phyloP scores from a whole-genome alignment of 2,797 vertebrate species.

The Enteromius anoplus region DNA sequence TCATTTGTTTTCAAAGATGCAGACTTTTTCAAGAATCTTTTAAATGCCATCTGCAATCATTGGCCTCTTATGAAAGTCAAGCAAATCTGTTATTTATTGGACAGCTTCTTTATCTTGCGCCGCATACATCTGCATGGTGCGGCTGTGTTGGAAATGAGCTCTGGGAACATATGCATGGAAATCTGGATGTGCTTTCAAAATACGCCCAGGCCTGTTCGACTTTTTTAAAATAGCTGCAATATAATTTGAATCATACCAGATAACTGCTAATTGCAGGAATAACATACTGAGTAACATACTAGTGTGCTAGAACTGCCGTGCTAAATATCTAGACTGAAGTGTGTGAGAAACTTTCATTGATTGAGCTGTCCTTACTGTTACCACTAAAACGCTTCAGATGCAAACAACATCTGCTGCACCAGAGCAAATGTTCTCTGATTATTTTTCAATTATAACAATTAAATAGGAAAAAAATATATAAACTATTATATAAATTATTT shows the following conservation, averaged over 20 bases:
- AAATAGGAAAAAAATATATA: background rate
- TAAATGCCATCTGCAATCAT: slow-evolving; percentile 20
- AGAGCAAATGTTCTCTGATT: slow-evolving; percentile 2
- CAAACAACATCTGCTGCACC: slow-evolving; percentile 14
- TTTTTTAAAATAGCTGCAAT: background rate
- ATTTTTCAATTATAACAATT: background rate
- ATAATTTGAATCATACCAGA: background rate
- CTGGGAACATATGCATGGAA: slow-evolving; percentile 27
- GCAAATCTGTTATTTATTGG: slow-evolving; percentile 26
- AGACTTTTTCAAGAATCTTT: background rate
- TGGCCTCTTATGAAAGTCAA: slow-evolving; percentile 28
- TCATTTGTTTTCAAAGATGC: slow-evolving; percentile 22
- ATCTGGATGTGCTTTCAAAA: slow-evolving; percentile 35
- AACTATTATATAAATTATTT: background rate
- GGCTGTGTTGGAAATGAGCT: background rate
- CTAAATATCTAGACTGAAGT: slow-evolving; percentile 7
- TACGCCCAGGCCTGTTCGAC: background rate
- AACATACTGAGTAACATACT: background rate
- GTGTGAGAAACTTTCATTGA: slow-evolving; percentile 2
- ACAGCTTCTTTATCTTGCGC: background rate
- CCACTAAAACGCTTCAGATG: slow-evolving; percentile 11
- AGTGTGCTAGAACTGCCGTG: slow-evolving; percentile 5
- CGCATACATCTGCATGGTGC: slow-evolving; percentile 13
- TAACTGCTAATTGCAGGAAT: slow-evolving; percentile 11
- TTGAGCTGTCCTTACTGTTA: slow-evolving; percentile 11